Evolutionary conservation across 2,113 vertebrate species (phyloP), one percentile per base, ranked within the genome.

Genomic region (Axis porcinus): DNA sequence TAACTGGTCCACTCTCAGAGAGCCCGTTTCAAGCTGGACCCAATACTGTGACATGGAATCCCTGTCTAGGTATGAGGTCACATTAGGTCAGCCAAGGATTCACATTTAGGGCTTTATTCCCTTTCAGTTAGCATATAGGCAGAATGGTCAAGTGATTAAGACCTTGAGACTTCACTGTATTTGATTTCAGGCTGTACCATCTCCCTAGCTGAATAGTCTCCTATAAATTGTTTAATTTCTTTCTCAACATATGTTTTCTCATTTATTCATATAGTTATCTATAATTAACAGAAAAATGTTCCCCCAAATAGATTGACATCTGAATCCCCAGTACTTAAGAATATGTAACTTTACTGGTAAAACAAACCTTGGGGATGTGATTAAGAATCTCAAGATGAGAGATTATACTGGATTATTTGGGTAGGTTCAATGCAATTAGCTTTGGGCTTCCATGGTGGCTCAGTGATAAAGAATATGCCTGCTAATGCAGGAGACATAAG

Each of bases 251-350:
- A 25, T 9, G 5, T 50, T 78, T 93, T 96, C 76, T 79, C 47
- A 78, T n/a, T 36, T 92, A 67, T 30, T 36, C 82, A n/a, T 67
- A 62, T 12, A 60, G 17, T 55, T 76, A n/a, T 7, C 14, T 62
- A 21, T 28, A n/a, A 6, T 57, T 89, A 25, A 86, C 1, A 76
- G 52, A 47, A 52, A 78, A 86, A 92, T 15, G 25, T 2, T 6
- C 6, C 33, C 25, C 2, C 6, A 64, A 81, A 47, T 0, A 62
- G 62, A 7, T 3, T 3, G 2, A 78, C 1, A 5, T 60, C 28
- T 27, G 28, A 67, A 76, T 70, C 9, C 5, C 43, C 25, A 36
- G 14, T 74, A 81, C n/a, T 13, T 83, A 0, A 62, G 30, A 95
- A 36, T 54, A 82, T 90, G 15, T 21, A 57, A 52, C 36, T 9